Base-by-base conservation (phyloP, 2,888 invertebrate genomes). In the Baccha elongata region DNA sequence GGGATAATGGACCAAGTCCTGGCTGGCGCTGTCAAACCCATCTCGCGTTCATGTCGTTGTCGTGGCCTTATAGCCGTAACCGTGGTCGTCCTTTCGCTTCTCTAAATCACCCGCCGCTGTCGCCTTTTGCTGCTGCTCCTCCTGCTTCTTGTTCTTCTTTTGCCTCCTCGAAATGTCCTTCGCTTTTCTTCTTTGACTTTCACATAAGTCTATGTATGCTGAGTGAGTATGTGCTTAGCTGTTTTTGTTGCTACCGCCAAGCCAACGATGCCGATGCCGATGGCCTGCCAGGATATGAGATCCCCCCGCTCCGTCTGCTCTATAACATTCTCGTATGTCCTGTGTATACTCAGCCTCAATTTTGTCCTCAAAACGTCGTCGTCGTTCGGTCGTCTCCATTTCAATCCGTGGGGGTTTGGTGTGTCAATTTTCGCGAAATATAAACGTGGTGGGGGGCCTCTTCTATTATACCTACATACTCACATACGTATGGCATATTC, bases 381-480 rank as follows among this genome's bases (percentile, higher is more conserved):
- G 58, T 60, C 40, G 32, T n/a, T 50, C 50, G 44, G 60, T 60
- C 29, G 67, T 84, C 69, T 84, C 72, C 58, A 84, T 84, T 79
- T 74, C 79, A 69, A 65, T 69, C 69, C 73, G 68, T 68, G 78
- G 62, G 67, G 67, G 68, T 60, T 53, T 69, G 64, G 55, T 52
- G 52, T 84, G 79, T 74, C 84, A 78, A 79, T 84, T 84, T 84
- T 79, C 84, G 84, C 84, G 84, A 79, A 65, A 79, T 65, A 71
- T 60, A 69, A 52, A 69, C 26, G 78, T 44, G 48, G 72, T 35
- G 4, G 23, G 55, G 65, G 55, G 42, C 29, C 6, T 26, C 46
- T 19, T 37, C 44, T 58, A 55, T 35, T 71, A 23, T 73, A 72
- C 53, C 40, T 78, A 72, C 53, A 48, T 78, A 65, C 76, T 55